Percentiles rank a stretch among this genome's conserved stretches.
These are phyloP conservation scores for Trogon melanurus DNA, from an alignment of 2,113 vertebrate species.

Conservation along the genomic window DNA sequence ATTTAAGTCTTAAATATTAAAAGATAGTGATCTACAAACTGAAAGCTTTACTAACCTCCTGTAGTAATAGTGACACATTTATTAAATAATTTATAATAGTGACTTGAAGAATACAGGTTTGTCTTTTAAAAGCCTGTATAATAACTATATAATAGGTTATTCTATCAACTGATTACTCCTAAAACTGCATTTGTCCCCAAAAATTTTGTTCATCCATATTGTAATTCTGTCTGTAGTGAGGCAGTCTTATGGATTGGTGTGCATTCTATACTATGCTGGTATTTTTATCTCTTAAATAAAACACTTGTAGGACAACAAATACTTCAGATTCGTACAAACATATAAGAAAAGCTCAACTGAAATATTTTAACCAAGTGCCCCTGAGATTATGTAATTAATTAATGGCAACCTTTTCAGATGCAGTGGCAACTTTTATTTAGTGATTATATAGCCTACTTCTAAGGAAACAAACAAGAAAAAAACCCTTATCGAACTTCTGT, in stretches of 20 bases:
- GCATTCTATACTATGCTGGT: not conserved
- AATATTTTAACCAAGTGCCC: not conserved
- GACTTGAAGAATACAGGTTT: not conserved
- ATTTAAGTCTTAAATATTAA: not conserved
- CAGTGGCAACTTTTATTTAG: not conserved
- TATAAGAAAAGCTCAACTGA: not conserved
- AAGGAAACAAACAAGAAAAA: not conserved
- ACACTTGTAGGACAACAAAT: not conserved
- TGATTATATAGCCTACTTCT: not conserved
- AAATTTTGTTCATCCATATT: not conserved
- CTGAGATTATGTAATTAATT: not conserved
- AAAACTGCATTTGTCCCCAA: not conserved
- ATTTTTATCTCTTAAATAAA: not conserved
- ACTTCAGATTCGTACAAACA: not conserved
- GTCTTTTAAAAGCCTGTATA: not conserved
- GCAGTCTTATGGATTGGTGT: not conserved
- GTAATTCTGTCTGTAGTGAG: not conserved
- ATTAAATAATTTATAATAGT: not conserved
- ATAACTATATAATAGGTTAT: not conserved
- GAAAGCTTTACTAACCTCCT: not conserved
- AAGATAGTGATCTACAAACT: not conserved
- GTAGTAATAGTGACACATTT: not conserved
- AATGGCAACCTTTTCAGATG: not conserved
- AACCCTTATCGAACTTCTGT: not conserved
- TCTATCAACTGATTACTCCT: not conserved